Percentiles rank a stretch among this genome's conserved stretches.
phyloP scores from a whole-genome alignment of 1,140 invertebrate genomes.

The Trinorchestia longiramus region DNA sequence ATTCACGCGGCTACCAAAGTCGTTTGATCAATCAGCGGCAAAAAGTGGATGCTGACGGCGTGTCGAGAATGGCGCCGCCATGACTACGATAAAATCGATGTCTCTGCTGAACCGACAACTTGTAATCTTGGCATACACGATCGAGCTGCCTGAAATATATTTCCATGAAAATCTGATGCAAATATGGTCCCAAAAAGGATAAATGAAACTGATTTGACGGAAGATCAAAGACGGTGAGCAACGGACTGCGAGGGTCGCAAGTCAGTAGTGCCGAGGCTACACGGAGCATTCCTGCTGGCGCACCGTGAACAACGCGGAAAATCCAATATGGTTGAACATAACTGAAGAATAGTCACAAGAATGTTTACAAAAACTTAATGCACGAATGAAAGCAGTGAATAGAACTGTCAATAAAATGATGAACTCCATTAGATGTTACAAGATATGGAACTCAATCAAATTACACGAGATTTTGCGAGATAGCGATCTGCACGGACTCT shows the following conservation, averaged over 20 bases:
- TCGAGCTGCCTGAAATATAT: not conserved
- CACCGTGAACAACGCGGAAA: not conserved
- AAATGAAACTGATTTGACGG: not conserved
- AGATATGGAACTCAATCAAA: not conserved
- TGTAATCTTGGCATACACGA: conserved; percentile 35
- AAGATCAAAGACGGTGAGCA: not conserved
- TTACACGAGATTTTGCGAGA: not conserved
- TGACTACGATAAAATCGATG: conserved; percentile 22
- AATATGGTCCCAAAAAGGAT: not conserved
- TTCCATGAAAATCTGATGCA: not conserved
- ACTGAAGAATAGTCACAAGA: no score
- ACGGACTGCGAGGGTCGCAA: not conserved
- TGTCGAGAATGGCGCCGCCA: conserved; percentile 16
- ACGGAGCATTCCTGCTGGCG: not conserved
- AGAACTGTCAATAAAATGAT: no score
- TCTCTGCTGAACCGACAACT: conserved; percentile 39
- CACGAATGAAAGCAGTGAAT: no score
- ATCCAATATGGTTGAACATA: not conserved
- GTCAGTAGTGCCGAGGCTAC: not conserved
- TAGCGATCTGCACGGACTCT: not conserved
- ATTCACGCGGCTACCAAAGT: conserved; percentile 44
- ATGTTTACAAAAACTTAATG: no score
- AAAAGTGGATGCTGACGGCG: conserved; percentile 45
- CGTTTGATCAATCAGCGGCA: conserved; percentile 52
- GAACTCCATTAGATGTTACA: not conserved